Base-by-base conservation (phyloP, 2,888 invertebrate genomes). In the Lasioglossum pauxillum region DNA sequence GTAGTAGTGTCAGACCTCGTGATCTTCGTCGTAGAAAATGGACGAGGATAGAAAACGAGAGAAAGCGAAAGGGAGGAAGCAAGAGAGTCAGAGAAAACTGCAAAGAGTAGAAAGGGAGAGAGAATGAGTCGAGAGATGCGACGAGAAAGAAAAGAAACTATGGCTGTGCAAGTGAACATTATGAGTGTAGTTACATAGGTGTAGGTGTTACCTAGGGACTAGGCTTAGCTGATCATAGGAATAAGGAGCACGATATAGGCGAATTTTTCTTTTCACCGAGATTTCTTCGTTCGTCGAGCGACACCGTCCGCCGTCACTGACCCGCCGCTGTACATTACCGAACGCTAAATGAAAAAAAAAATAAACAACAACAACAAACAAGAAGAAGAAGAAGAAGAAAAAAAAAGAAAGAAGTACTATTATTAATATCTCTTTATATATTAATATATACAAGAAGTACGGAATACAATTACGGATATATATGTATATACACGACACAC, bases 111-210 rank as follows among this genome's bases (percentile, higher is more conserved):
- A 76, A 23, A 14, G 4, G 78, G 78, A 60, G 75, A 60, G 75
- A 80, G 35, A 69, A 53, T 75, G 46, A 78, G 71, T 72, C 31
- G 76, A 83, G 89, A 90, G 81, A 89, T 90, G 89, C 88, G 89
- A 90, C 91, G 91, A 79, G 73, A 86, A 82, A n/a, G 85, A 67
- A 93, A 94, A 92, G 93, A 92, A 94, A 94, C 94, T 93, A 95
- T 94, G 95, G 95, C 95, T 95, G 95, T 95, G 95, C 94, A 95
- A 94, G 94, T 93, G 93, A 95, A 95, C 92, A 95, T 94, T 94
- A 94, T 92, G 94, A 94, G 92, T 93, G 95, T 94, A 94, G 92
- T 95, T 94, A 92, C 90, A 92, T 94, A 94, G 93, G 93, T 89
- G 92, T 94, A 94, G 94, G 93, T 94, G 94, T 95, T 94, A 94